Conservation (phyloP, 2,113 vertebrate species). For the Anser brachyrhynchus region DNA sequence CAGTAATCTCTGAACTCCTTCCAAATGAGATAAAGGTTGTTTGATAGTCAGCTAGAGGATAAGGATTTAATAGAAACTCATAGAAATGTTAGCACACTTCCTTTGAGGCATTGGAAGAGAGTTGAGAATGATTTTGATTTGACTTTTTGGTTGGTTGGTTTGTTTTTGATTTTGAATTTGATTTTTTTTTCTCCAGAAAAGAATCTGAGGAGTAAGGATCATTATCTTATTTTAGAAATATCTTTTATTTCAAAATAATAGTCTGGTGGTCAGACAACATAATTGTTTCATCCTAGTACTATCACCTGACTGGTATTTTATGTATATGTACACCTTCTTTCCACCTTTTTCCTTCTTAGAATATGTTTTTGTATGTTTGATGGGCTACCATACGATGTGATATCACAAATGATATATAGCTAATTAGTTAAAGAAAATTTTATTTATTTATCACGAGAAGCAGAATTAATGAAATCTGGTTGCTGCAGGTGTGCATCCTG, state of each 20-base stretch:
- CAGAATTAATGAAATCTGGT: background rate
- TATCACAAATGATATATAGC: background rate
- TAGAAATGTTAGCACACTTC: background rate
- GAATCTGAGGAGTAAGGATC: background rate
- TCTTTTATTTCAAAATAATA: background rate
- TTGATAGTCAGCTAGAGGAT: background rate
- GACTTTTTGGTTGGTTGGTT: background rate
- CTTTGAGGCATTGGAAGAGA: background rate
- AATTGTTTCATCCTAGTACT: background rate
- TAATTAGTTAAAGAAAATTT: background rate
- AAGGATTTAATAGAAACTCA: background rate
- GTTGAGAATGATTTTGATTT: background rate
- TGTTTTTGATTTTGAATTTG: rapidly evolving
- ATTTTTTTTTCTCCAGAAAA: background rate
- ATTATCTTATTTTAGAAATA: background rate
- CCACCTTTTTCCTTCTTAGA: background rate
- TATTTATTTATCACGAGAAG: background rate
- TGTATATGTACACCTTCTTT: background rate
- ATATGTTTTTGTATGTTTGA: background rate
- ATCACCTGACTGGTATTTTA: background rate
- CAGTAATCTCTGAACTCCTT: conserved; percentile 1
- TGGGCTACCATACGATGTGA: background rate
- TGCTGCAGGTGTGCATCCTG: background rate
- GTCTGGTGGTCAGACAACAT: background rate
- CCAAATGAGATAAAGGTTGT: background rate